Evolutionary conservation across 2,113 vertebrate species (phyloP).

Genomic region (Callorhinus ursinus): DNA sequence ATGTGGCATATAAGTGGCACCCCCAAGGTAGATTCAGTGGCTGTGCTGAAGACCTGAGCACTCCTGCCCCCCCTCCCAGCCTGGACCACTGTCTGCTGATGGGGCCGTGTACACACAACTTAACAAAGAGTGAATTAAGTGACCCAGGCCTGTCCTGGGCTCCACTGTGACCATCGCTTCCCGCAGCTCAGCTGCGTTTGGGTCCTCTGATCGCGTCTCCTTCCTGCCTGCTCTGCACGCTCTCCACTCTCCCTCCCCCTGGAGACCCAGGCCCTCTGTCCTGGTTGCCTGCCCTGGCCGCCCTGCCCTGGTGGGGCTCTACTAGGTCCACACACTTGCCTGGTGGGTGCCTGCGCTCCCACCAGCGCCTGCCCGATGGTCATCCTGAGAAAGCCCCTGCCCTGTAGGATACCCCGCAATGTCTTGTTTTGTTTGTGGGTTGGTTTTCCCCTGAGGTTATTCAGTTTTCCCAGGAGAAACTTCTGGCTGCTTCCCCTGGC

Average conservation of each 20-base stretch:
- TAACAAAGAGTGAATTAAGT: background rate
- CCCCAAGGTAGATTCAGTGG: background rate
- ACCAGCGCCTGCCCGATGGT: rapidly evolving
- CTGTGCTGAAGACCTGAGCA: background rate
- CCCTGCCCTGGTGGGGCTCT: background rate
- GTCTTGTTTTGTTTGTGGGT: background rate
- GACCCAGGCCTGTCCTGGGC: background rate
- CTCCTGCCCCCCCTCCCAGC: no score
- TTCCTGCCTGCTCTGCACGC: no score
- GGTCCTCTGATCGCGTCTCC: background rate
- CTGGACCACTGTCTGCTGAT: no score
- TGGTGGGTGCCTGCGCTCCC: background rate
- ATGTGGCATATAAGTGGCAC: background rate
- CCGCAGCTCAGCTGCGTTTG: background rate
- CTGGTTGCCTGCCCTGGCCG: no score
- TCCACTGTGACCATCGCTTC: background rate
- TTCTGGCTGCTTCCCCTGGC: background rate
- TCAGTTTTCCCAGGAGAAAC: background rate
- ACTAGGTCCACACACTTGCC: no score
- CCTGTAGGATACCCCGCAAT: no score
- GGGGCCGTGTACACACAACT: no score
- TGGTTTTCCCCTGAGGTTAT: background rate
- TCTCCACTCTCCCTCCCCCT: background rate
- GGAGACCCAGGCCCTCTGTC: background rate
- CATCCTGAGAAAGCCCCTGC: background rate